These are phyloP conservation scores for Eristalinus aeneus DNA, from an alignment of 2,888 invertebrate genomes.

Conservation along the genomic window DNA sequence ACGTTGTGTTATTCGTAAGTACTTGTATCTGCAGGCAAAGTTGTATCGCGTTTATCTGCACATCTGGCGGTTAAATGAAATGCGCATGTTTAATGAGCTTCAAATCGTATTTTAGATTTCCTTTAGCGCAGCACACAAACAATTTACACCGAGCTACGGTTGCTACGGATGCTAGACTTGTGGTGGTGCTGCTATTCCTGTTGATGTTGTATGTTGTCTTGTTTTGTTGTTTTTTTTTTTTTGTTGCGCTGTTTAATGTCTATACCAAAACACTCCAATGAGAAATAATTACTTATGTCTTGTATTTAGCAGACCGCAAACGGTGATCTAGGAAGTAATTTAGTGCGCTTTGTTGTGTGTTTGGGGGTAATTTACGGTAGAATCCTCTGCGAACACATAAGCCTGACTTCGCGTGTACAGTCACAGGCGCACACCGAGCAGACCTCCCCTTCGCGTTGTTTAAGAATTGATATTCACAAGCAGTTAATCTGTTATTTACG, in stretches of 20 bases:
- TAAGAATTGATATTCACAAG: slow-evolving; percentile 31
- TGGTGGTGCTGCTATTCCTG: slow-evolving; percentile 7
- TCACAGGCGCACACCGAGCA: not conserved
- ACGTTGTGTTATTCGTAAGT: slow-evolving; percentile 24
- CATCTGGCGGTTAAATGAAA: slow-evolving; percentile 71
- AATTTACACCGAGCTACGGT: slow-evolving; percentile 44
- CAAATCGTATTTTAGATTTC: slow-evolving; percentile 70
- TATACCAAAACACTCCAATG: slow-evolving; percentile 59
- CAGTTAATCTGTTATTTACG: slow-evolving; percentile 47
- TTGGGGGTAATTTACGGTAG: slow-evolving; percentile 65
- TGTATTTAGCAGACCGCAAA: slow-evolving; percentile 70
- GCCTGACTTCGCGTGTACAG: slow-evolving; percentile 21
- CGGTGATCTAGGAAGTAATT: slow-evolving; percentile 71
- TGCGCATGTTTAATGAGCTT: slow-evolving; percentile 71
- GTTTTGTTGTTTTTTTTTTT: not conserved
- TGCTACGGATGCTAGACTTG: slow-evolving; percentile 50
- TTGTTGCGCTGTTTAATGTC: slow-evolving; percentile 6
- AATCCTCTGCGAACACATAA: slow-evolving; percentile 21
- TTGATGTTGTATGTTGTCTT: not conserved
- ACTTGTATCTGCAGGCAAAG: slow-evolving; percentile 21
- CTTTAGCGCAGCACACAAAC: slow-evolving; percentile 58
- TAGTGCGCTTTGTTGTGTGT: slow-evolving; percentile 67
- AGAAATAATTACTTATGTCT: slow-evolving; percentile 70
- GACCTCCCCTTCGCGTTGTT: not conserved
- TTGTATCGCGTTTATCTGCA: slow-evolving; percentile 70